Evolutionary conservation across 2,113 vertebrate genomes (phyloP), one percentile per base, ranked within the genome.

Genomic region (Macrotis lagotis): DNA sequence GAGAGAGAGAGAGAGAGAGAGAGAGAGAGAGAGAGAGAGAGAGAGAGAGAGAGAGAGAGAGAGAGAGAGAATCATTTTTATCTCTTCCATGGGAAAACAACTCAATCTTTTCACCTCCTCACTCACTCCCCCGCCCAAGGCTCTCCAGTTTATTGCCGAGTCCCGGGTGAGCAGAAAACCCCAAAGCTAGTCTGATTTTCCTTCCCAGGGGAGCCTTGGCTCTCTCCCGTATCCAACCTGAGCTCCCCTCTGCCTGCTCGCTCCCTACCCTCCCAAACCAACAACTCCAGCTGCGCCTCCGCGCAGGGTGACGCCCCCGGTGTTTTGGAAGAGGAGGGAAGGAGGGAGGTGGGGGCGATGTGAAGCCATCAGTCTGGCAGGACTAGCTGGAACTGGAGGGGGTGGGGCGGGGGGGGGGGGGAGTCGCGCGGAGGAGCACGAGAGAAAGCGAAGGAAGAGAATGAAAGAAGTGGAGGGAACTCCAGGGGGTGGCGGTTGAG

Each of bases 121-220:
- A 48, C 2, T 44, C 25, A 48, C 2, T 44, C 25, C 48, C 88
- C 49, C 93, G 74, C 91, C 25, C 0, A 93, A 88, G 95, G 49
- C 89, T 90, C 2, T 89, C 55, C 1, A 44, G 91, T 66, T 52
- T 48, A 48, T 91, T 50, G 91, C 53, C 12, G 28, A 52, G 92
- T 94, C 95, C 97, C 97, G 96, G 97, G 97, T 97, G 97, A 96
- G 47, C 93, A 48, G 94, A 95, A 88, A 8, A 44, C 95, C 28
- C 66, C 97, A 31, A 91, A 93, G 94, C 92, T 92, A 0, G 92
- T 96, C 95, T 93, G 96, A 51, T 93, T 90, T 74, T 92, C 95
- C 94, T 96, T 94, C 96, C 94, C 95, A 37, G 95, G 66, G 96
- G 96, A 95, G 96, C 94, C 92, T 88, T 74, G 2, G 93, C 51